Conservation (phyloP, 2,113 vertebrate genomes). For the human region DNA sequence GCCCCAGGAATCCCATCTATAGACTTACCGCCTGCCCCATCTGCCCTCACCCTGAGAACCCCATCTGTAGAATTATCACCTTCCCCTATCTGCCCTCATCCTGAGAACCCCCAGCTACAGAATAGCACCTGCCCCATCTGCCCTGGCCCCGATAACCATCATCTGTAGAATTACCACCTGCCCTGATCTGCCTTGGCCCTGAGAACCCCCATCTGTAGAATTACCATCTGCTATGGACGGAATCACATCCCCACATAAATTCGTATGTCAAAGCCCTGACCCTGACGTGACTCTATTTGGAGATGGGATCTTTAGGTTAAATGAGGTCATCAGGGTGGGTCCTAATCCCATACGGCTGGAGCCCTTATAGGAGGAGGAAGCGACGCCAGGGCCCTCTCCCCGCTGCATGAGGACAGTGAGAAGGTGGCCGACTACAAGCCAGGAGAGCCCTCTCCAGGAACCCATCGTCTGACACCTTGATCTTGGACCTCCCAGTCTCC, state of each 20-base stretch:
- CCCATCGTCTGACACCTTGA: fast-evolving
- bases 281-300: neutral
- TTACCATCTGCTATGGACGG: neutral
- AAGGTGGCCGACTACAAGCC: fast-evolving
- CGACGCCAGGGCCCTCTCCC: fast-evolving
- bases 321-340: neutral
- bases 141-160: no score
- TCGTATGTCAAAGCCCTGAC: no score
- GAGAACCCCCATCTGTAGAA: neutral
- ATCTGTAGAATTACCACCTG: no score
- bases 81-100: no score
- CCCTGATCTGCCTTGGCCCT: no score
- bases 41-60: no score
- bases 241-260: neutral
- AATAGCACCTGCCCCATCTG: no score
- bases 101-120: no score
- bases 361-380: neutral
- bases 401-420: fast-evolving
- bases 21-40: no score
- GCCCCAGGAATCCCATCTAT: no score
- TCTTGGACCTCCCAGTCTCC: neutral
- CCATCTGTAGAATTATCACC: no score
- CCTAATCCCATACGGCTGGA: fast-evolving
- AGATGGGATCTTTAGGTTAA: neutral
- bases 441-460: neutral